These are phyloP conservation scores for Rhagologus leucostigma DNA, from an alignment of 2,113 vertebrate genomes.

Conservation along the genomic window DNA sequence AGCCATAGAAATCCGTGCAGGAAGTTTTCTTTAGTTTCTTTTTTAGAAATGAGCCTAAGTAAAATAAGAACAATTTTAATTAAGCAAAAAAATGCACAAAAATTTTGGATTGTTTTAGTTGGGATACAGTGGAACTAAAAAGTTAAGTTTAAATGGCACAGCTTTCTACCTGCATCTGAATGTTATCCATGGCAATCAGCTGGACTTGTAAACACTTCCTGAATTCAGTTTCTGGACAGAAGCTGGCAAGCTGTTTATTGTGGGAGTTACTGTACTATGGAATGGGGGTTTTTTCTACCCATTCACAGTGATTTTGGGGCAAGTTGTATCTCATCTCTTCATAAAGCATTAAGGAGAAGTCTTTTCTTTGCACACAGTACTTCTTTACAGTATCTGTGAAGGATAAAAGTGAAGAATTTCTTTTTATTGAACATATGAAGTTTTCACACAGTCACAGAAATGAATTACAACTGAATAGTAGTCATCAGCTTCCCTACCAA, in stretches of 20 bases:
- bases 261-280: neutral
- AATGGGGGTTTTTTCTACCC: neutral
- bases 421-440: conserved; percentile 2
- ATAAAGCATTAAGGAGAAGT: neutral
- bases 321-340: neutral
- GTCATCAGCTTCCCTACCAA: neutral
- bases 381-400: neutral
- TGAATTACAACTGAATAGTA: neutral
- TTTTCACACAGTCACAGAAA: conserved; percentile 19
- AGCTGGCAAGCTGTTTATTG: neutral
- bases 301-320: neutral
- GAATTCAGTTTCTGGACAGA: neutral
- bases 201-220: neutral
- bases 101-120: neutral
- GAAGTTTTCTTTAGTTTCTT: neutral
- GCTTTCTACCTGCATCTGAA: neutral
- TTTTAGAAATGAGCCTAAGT: neutral
- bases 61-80: neutral
- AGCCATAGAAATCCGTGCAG: neutral
- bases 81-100: neutral
- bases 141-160: neutral
- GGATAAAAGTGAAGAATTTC: neutral
- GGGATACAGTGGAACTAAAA: neutral
- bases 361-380: neutral
- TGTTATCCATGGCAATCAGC: neutral